Evolutionary conservation across 2,797 vertebrate genomes (phyloP), one percentile per base, ranked within the genome.

Genomic region (Etheostoma perlongum): DNA sequence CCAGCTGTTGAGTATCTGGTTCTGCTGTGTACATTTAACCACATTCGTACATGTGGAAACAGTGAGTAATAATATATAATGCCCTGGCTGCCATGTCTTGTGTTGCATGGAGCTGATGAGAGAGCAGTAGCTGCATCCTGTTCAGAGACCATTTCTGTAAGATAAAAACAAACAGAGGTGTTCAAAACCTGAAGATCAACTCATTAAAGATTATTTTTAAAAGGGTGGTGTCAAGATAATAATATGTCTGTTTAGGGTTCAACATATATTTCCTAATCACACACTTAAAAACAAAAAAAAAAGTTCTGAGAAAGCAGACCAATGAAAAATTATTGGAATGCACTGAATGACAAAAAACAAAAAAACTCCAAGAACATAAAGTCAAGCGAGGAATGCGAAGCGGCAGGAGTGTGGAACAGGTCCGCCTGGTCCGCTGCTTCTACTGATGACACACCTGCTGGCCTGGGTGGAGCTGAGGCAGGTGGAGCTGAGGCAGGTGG

Each of bases 401-500:
- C 47, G 8, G 10, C 46, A 36, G 62, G 51, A 70, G 52, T 0
- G 74, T 47, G 81, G 81, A 95, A 95, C 95, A 92, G 94, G 95
- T 95, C 84, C 0, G 63, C 84, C 94, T 90, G 84, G 94, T 95
- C 85, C 0, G 5, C 81, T 58, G 78, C 65, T 14, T 63, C 71
- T 33, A 11, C 69, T 83, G 82, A 70, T 0, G 88, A 91, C 90
- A 90, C 93, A 94, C 94, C 93, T 92, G 86, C 60, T 16, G 57
- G 63, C 21, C 27, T 84, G 92, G 94, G 94, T 81, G 94, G 94
- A 90, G 94, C 83, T 62, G 67, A 68, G 71, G 76, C 87, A 88
- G 94, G 94, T 81, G 94, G 94, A 90, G 94, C 83, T 62, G 67
- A 68, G 71, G 77, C 87, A 88, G 89, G 85, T 92, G 87, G 81